Evolutionary conservation across 2,888 invertebrate genomes (phyloP).

Genomic region (Troglohyphantes excavatus): DNA sequence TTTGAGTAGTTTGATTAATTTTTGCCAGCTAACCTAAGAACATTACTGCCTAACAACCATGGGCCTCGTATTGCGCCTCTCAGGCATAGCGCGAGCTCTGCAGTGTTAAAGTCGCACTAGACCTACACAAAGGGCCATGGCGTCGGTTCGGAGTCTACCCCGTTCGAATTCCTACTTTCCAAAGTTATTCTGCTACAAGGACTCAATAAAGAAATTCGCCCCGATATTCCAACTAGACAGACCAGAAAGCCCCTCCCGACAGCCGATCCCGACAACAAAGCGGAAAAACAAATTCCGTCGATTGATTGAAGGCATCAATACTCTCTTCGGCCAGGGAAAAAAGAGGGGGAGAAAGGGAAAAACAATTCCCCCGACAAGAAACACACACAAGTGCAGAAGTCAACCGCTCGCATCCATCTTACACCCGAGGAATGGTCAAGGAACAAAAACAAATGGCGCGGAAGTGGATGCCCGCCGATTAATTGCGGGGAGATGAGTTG

Average conservation of each 20-base stretch:
- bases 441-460: constrained; percentile 61
- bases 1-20: too few relatives aligned
- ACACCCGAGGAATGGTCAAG: constrained; percentile 2
- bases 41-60: too few relatives aligned
- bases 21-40: too few relatives aligned
- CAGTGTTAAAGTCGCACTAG: too few relatives aligned
- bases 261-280: not conserved
- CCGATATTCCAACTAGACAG: not conserved
- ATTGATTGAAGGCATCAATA: constrained; percentile 20
- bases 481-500: constrained; percentile 42
- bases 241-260: not conserved
- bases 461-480: constrained; percentile 49
- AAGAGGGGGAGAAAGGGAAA: not conserved
- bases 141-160: too few relatives aligned
- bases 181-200: too few relatives aligned
- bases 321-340: too few relatives aligned
- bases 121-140: too few relatives aligned
- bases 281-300: not conserved
- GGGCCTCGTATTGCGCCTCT: too few relatives aligned
- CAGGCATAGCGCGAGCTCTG: too few relatives aligned
- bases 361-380: constrained; percentile 26
- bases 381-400: constrained; percentile 37
- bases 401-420: constrained; percentile 44
- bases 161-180: too few relatives aligned
- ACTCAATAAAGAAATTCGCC: too few relatives aligned